phyloP scores from a whole-genome alignment of 2,888 invertebrate genomes.

The Laspeyria flexula region DNA sequence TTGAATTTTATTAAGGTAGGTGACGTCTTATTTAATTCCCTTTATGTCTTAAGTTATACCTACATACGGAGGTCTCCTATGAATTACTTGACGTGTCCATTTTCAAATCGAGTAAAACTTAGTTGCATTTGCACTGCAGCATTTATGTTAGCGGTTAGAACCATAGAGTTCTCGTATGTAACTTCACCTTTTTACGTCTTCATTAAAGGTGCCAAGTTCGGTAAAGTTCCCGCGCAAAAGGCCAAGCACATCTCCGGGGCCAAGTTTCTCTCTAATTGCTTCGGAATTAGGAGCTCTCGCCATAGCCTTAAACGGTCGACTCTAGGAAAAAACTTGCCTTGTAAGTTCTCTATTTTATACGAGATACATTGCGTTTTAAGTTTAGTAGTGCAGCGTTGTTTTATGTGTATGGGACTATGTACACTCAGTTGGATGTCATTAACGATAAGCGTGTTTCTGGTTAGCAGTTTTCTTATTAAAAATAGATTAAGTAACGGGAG shows the following conservation, averaged over 20 bases:
- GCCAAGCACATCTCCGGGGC: constrained; percentile 50
- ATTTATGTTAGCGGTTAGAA: background rate
- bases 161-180: constrained; percentile 12
- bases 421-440: constrained; percentile 12
- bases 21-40: too few species aligned
- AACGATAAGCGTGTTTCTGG: constrained; percentile 12
- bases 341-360: constrained; percentile 34
- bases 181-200: constrained; percentile 47
- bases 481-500: constrained; percentile 15
- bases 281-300: constrained; percentile 72
- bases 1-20: too few species aligned
- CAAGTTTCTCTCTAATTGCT: constrained; percentile 75
- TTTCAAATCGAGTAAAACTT: too few species aligned
- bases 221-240: constrained; percentile 43
- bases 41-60: too few species aligned
- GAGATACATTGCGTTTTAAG: constrained; percentile 18
- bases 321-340: constrained; percentile 54
- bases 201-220: constrained; percentile 60
- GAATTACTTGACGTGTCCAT: constrained; percentile 6
- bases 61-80: too few species aligned
- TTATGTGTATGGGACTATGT: constrained; percentile 17
- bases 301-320: constrained; percentile 44
- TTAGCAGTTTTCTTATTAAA: constrained; percentile 26
- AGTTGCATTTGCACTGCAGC: too few species aligned
- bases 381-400: background rate